phyloP scores from a whole-genome alignment of 2,888 invertebrate species.

The Meta bourneti region DNA sequence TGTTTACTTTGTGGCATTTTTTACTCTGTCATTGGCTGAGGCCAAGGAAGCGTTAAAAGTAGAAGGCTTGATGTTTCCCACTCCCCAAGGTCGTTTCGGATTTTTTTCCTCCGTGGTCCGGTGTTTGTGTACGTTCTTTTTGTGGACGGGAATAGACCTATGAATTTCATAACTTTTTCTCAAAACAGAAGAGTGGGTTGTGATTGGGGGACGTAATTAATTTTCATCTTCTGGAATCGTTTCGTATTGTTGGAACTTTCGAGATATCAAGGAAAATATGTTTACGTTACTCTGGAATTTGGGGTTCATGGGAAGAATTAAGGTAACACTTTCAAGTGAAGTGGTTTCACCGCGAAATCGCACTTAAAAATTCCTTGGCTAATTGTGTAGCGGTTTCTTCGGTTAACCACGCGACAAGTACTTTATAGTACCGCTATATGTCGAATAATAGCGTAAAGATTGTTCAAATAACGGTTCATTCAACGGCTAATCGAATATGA shows the following conservation, averaged over 20 bases:
- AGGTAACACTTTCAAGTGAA: too few species aligned
- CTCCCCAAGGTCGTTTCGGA: background rate
- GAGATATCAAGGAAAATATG: background rate
- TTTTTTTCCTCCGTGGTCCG: background rate
- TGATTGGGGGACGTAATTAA: background rate
- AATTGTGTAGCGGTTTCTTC: too few species aligned
- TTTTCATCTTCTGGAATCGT: background rate
- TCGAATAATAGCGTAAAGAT: too few species aligned
- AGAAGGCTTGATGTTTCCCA: slow-evolving; percentile 11
- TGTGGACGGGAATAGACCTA: background rate
- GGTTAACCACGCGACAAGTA: too few species aligned
- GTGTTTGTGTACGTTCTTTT: background rate
- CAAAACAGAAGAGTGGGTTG: background rate
- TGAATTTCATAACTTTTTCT: background rate
- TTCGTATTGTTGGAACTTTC: background rate
- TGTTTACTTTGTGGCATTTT: slow-evolving; percentile 11
- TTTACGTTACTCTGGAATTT: background rate
- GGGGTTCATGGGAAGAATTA: too few species aligned
- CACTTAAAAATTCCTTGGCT: too few species aligned
- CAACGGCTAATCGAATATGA: too few species aligned
- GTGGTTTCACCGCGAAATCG: too few species aligned
- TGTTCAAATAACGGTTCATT: too few species aligned
- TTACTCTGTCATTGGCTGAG: background rate
- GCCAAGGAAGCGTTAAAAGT: slow-evolving; percentile 31
- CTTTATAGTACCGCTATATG: too few species aligned